Evolutionary conservation across 2,113 vertebrate genomes (phyloP).

Genomic region (Xyrauchen texanus): DNA sequence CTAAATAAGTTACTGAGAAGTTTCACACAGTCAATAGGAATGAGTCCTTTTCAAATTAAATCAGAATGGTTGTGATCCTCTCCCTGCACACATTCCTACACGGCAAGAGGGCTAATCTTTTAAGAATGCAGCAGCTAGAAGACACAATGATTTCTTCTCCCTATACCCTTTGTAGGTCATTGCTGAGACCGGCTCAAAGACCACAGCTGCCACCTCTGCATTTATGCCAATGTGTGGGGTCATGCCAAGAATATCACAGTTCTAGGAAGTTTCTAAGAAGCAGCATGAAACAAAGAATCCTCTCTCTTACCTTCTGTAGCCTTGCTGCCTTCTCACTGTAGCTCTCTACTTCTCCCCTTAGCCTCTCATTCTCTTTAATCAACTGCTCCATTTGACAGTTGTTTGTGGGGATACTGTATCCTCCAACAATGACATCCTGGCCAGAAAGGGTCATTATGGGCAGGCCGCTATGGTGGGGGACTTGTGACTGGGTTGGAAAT

Average conservation of each 20-base stretch:
- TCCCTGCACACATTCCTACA: constrained; percentile 35
- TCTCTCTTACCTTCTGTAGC: constrained; percentile 87
- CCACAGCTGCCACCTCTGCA: constrained; percentile 1
- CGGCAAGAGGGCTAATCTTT: constrained; percentile 49
- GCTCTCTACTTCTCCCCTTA: constrained; percentile 84
- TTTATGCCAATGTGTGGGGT: background rate
- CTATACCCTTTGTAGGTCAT: constrained; percentile 30
- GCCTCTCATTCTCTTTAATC: constrained; percentile 84
- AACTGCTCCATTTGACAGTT: constrained; percentile 78
- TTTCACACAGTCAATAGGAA: constrained; percentile 25
- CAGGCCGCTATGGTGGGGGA: constrained; percentile 70
- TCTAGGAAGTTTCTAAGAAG: background rate
- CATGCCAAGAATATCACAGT: background rate
- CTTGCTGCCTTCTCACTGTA: constrained; percentile 79
- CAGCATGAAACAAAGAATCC: no score
- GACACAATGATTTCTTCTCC: constrained; percentile 50
- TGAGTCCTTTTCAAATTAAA: constrained; percentile 32
- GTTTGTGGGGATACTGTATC: constrained; percentile 59
- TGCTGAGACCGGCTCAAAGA: background rate
- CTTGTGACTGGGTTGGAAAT: constrained; percentile 72
- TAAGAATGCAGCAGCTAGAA: constrained; percentile 52
- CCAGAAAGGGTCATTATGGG: constrained; percentile 71
- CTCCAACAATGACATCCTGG: constrained; percentile 67
- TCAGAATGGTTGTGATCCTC: constrained; percentile 25
- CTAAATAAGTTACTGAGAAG: constrained; percentile 12